These are phyloP conservation scores for Capitulum mitella DNA, from an alignment of 2,888 invertebrate genomes.

Conservation along the genomic window DNA sequence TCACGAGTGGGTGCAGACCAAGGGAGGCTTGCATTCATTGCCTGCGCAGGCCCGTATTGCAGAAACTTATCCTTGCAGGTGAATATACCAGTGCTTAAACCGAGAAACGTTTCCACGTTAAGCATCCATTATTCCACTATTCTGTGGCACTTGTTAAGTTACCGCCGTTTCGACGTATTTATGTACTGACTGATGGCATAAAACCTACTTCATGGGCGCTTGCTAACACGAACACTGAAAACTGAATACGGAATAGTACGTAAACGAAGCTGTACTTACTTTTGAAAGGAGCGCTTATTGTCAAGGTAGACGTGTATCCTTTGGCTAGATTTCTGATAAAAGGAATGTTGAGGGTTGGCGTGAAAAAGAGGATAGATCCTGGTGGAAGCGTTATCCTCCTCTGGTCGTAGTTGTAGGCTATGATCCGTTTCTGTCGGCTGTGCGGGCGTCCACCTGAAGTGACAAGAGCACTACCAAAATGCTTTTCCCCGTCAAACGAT, in stretches of 20 bases:
- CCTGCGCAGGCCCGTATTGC: too few species aligned
- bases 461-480: neutral
- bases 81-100: neutral
- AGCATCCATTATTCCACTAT: neutral
- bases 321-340: neutral
- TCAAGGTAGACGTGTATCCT: neutral
- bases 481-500: too few species aligned
- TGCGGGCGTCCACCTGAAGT: neutral
- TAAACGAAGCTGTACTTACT: neutral
- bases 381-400: conserved; percentile 55
- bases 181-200: neutral
- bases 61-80: neutral
- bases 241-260: neutral
- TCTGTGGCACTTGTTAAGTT: neutral
- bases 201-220: too few species aligned
- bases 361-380: conserved; percentile 63
- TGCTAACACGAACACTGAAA: neutral
- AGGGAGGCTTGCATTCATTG: too few species aligned
- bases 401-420: conserved; percentile 6
- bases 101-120: neutral
- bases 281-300: neutral
- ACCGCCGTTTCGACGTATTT: neutral
- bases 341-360: neutral
- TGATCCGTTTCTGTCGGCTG: neutral
- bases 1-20: too few species aligned